Evolutionary conservation across 2,797 vertebrate genomes (phyloP).

Genomic region (Rhabdomys pumilio): DNA sequence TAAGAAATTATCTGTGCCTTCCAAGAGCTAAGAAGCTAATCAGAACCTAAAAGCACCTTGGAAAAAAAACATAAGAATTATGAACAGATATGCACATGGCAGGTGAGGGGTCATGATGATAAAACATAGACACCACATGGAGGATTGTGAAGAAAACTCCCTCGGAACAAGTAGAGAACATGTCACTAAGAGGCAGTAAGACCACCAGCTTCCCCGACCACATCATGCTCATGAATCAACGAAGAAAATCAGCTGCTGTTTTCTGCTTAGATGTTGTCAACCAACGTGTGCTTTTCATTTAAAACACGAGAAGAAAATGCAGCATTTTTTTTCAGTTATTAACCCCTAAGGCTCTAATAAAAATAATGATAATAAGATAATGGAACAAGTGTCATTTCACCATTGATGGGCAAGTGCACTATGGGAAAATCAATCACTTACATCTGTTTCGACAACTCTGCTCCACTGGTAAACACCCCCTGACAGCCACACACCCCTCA

Average conservation of each 20-base stretch:
- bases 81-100: background rate
- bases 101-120: background rate
- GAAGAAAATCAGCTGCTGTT: background rate
- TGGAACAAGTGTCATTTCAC: background rate
- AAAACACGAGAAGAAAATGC: slow-evolving; percentile 46
- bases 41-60: background rate
- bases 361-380: background rate
- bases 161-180: background rate
- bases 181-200: background rate
- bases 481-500: background rate
- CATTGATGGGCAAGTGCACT: background rate
- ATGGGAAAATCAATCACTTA: background rate
- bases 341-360: slow-evolving; percentile 8
- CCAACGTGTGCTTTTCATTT: background rate
- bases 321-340: background rate
- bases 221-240: background rate
- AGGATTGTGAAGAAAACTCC: background rate
- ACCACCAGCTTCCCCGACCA: background rate
- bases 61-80: background rate
- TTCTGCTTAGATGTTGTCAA: slow-evolving; percentile 37
- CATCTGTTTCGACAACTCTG: background rate
- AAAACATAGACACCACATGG: background rate
- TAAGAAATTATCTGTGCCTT: background rate
- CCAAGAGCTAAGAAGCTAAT: slow-evolving; percentile 1
- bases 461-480: background rate